Evolutionary conservation across 2,113 vertebrate genomes (phyloP).

Genomic region (Colaptes auratus): DNA sequence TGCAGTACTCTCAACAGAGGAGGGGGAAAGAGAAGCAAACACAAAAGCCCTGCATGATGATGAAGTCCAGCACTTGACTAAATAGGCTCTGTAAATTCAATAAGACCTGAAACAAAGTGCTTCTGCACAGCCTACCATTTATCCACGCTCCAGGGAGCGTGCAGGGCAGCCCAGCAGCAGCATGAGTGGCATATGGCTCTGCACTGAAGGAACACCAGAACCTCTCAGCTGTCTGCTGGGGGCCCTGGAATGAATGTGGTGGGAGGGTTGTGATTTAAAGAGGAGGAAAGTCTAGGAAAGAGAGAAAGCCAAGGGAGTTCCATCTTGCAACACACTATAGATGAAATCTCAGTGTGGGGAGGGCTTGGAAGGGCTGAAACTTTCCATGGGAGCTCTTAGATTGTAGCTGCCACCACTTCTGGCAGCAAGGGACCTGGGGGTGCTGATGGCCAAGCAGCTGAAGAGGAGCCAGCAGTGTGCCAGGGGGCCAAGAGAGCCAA

Average conservation of each 20-base stretch:
- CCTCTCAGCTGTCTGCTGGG: not conserved
- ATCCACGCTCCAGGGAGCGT: not conserved
- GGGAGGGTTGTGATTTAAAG: not conserved
- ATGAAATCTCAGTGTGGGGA: not conserved
- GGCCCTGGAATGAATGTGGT: not conserved
- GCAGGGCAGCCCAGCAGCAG: not conserved
- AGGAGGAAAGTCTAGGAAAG: not conserved
- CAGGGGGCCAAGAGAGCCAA: no score
- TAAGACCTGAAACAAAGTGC: conserved; percentile 30
- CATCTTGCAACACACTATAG: not conserved
- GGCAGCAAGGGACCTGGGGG: no score
- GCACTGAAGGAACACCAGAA: not conserved
- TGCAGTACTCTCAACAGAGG: not conserved
- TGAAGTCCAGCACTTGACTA: conserved; percentile 34
- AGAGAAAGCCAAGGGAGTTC: not conserved
- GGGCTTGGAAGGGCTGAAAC: not conserved
- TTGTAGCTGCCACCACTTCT: no score
- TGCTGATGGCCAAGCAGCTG: no score
- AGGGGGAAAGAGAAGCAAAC: not conserved
- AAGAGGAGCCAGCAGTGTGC: no score
- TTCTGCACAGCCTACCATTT: not conserved
- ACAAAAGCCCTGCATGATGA: not conserved
- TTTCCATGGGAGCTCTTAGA: not conserved
- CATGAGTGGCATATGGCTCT: not conserved
- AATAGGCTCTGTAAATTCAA: not conserved